phyloP scores from a whole-genome alignment of 2,888 invertebrate genomes.

The Noctua janthe region DNA sequence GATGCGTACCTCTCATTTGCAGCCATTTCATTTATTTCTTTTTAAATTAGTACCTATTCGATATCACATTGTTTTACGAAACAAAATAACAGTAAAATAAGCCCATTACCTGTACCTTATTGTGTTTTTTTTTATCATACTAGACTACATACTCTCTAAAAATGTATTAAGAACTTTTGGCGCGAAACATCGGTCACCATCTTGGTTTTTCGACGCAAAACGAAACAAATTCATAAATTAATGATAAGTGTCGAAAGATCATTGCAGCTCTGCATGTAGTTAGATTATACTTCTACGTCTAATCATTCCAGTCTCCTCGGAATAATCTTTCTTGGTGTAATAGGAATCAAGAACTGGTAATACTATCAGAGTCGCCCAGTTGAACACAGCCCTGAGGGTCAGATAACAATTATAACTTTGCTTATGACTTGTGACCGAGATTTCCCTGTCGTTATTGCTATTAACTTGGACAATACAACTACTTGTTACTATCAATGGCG shows the following conservation, averaged over 20 bases:
- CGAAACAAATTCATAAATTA: background rate
- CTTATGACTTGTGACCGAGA: slow-evolving; percentile 24
- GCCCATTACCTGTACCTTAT: background rate
- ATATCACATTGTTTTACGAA: background rate
- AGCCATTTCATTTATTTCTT: too few species aligned
- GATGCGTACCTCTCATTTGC: background rate
- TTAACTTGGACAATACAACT: slow-evolving; percentile 35
- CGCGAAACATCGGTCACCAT: background rate
- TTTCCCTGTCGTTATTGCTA: slow-evolving; percentile 23
- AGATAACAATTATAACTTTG: slow-evolving; percentile 50
- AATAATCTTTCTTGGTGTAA: slow-evolving; percentile 19
- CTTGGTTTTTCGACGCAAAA: background rate
- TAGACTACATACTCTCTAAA: too few species aligned
- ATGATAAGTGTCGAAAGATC: background rate
- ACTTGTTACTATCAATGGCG: slow-evolving; percentile 5
- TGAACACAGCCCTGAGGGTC: slow-evolving; percentile 19
- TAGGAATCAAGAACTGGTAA: slow-evolving; percentile 28
- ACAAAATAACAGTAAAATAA: background rate
- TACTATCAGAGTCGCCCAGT: slow-evolving; percentile 21
- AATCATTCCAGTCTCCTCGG: background rate
- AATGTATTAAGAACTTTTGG: too few species aligned
- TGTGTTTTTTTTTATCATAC: background rate
- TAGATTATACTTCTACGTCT: background rate
- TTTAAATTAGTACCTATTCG: background rate
- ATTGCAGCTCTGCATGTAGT: background rate